Conservation (phyloP, 2,888 invertebrate species). For the Metacarcinus magister region DNA sequence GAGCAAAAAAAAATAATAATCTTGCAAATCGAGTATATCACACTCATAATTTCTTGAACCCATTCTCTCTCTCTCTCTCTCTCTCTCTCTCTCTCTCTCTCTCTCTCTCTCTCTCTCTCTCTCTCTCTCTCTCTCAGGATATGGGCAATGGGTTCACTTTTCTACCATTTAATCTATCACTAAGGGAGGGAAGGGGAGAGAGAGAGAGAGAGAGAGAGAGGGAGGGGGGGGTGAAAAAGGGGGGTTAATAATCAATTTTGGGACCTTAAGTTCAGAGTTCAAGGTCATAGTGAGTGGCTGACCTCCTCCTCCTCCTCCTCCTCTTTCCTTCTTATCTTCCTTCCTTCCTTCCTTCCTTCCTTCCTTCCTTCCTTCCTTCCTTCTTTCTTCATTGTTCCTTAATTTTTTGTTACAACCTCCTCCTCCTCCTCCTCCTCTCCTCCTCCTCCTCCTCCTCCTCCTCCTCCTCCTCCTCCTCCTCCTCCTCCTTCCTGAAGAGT, state of each 20-base stretch:
- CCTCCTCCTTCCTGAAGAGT: not conserved
- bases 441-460: not conserved
- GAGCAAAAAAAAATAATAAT: not conserved
- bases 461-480: too few species aligned
- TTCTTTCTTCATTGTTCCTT: not conserved
- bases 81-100: too few species aligned
- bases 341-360: too few species aligned
- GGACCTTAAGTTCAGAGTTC: conserved; percentile 14
- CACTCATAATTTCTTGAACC: too few species aligned
- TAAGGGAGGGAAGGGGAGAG: not conserved
- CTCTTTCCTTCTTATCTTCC: too few species aligned
- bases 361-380: not conserved
- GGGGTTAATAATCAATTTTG: not conserved
- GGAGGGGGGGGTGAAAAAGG: not conserved
- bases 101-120: conserved; percentile 14
- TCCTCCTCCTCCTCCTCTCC: not conserved
- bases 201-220: conserved; percentile 52
- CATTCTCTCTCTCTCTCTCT: too few species aligned
- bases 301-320: not conserved
- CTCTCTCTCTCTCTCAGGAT: conserved; percentile 35
- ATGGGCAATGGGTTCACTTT: conserved; percentile 52
- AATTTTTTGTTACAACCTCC: not conserved
- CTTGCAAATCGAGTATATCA: not conserved
- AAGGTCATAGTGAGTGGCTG: not conserved
- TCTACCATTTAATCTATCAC: conserved; percentile 49